Percentiles rank a stretch among this genome's conserved stretches.
phyloP scores from a whole-genome alignment of 2,888 invertebrate species.

The Auanema sp. region DNA sequence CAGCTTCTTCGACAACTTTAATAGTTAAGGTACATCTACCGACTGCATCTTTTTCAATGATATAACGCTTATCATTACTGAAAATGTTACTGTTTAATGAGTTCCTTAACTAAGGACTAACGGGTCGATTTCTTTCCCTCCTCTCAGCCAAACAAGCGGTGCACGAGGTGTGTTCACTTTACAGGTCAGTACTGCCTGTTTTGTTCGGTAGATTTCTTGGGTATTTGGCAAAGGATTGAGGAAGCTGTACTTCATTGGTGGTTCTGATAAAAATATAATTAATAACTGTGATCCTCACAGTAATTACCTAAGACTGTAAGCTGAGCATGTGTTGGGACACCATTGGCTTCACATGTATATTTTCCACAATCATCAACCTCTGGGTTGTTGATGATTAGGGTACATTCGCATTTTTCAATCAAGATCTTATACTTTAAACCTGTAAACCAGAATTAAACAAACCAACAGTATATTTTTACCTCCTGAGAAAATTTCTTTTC shows the following conservation, averaged over 20 bases:
- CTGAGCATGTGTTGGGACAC: slow-evolving; percentile 83
- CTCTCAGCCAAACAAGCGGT: slow-evolving; percentile 89
- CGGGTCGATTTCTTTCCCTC: slow-evolving; percentile 75
- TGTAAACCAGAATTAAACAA: neutral
- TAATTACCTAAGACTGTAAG: slow-evolving; percentile 83
- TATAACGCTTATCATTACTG: slow-evolving; percentile 68
- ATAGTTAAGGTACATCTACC: slow-evolving; percentile 86
- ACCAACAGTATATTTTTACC: slow-evolving; percentile 16
- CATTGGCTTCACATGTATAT: slow-evolving; percentile 91
- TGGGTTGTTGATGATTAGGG: slow-evolving; percentile 83
- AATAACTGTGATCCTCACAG: neutral
- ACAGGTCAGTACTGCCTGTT: slow-evolving; percentile 84
- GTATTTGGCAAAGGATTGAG: slow-evolving; percentile 85
- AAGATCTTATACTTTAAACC: slow-evolving; percentile 93
- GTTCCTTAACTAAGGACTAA: slow-evolving; percentile 45
- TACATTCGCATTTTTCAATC: slow-evolving; percentile 86
- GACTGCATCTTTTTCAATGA: slow-evolving; percentile 87
- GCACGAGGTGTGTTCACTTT: slow-evolving; percentile 90
- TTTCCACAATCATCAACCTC: slow-evolving; percentile 94
- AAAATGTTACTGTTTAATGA: slow-evolving; percentile 16
- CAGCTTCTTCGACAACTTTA: slow-evolving; percentile 79
- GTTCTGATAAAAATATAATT: slow-evolving; percentile 71
- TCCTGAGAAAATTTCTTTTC: slow-evolving; percentile 64
- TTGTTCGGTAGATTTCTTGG: slow-evolving; percentile 84
- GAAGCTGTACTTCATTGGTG: slow-evolving; percentile 91